Percentiles rank a stretch among this genome's conserved stretches.
Conservation (phyloP, 2,113 vertebrate genomes). For the Anas platyrhynchos region DNA sequence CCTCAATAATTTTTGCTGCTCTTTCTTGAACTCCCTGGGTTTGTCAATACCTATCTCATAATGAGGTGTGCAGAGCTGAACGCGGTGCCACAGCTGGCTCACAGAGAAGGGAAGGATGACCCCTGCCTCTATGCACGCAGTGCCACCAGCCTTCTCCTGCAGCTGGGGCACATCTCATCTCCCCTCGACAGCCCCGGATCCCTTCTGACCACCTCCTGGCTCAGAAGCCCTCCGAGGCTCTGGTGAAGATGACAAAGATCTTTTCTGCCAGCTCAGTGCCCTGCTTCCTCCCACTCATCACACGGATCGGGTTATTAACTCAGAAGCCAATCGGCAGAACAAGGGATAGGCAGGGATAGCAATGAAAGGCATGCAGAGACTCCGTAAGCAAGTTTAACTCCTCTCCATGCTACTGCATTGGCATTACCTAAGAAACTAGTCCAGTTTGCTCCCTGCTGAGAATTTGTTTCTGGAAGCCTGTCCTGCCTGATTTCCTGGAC, state of each 20-base stretch:
- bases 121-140: not conserved
- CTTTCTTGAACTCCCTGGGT: not conserved
- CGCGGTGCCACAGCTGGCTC: not conserved
- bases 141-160: not conserved
- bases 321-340: not conserved
- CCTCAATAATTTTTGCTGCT: not conserved
- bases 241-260: not conserved
- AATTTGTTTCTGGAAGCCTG: conserved; percentile 44
- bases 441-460: conserved; percentile 21
- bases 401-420: not conserved
- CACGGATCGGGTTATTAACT: conserved; percentile 2
- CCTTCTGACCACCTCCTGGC: not conserved
- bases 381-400: conserved; percentile 32
- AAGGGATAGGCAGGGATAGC: not conserved
- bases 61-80: not conserved
- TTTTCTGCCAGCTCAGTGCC: conserved; percentile 21
- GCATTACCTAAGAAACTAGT: conserved; percentile 27
- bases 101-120: not conserved
- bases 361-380: conserved; percentile 15
- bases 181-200: not conserved
- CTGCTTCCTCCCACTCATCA: not conserved
- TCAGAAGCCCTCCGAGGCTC: not conserved
- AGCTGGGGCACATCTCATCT: not conserved
- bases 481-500: conserved; percentile 42
- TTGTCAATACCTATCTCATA: not conserved